These are phyloP conservation scores for Hypsibius dujardini DNA, from an alignment of 1,140 invertebrate genomes.

Conservation along the genomic window DNA sequence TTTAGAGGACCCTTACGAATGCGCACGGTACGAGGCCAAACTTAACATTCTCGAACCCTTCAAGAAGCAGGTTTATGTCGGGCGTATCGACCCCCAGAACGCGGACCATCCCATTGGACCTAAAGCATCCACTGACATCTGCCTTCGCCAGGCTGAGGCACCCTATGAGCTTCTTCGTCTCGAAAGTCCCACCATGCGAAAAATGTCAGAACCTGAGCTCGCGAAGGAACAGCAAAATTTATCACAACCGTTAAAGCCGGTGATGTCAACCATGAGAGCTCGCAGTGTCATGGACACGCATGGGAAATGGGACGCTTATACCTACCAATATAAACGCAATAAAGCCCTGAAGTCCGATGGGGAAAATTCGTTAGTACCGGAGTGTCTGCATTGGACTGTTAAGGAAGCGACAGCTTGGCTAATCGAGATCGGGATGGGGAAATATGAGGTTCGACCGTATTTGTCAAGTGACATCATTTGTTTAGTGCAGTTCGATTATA, in stretches of 20 bases:
- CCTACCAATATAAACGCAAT: background rate
- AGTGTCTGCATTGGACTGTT: background rate
- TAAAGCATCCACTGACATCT: background rate
- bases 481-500: background rate
- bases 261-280: no score
- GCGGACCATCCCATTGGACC: background rate
- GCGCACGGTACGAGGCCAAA: background rate
- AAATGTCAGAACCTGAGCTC: no score
- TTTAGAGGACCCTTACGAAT: background rate
- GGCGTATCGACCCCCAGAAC: background rate
- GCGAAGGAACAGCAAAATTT: no score
- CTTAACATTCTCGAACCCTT: background rate
- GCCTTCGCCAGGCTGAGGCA: background rate
- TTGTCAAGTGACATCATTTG: background rate
- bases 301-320: background rate
- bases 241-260: no score
- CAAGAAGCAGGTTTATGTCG: background rate
- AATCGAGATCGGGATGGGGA: background rate
- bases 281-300: background rate
- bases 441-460: background rate
- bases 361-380: background rate
- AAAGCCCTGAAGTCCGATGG: background rate
- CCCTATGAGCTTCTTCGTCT: background rate
- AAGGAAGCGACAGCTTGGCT: background rate
- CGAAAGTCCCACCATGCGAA: no score